Evolutionary conservation across 2,888 invertebrate species (phyloP), one percentile per base, ranked within the genome.

Genomic region (Galerucella pusilla): DNA sequence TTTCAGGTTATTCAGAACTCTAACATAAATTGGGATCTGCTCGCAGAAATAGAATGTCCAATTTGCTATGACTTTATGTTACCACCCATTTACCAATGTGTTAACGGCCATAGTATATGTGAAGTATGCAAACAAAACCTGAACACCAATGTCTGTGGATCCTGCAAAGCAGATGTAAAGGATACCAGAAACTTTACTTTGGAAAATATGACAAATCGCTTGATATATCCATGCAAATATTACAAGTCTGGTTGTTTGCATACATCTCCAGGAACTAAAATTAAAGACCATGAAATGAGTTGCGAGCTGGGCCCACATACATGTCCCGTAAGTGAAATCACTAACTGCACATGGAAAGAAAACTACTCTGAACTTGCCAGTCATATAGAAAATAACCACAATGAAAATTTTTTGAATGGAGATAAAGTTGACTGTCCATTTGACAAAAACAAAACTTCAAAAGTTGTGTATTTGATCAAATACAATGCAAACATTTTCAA

Each of bases 81-180:
- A 0, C 83, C 86, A 2, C 85, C 85, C 0, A 86, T 87, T 72
- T 83, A 75, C 67, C 85, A 86, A 73, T 87, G 87, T 77, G 65
- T 78, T 1, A 78, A 78, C 4, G 86, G 87, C 5, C 86, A 87
- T 77, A 85, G 85, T 75, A 82, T 86, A 65, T 87, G 87, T 71
- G 67, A 66, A 2, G 9, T 2, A 1, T 82, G 82, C 74, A 80
- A 80, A 71, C 54, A 64, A 1, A 46, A 70, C 35, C 6, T 25
- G 46, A 83, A 0, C 68, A 54, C 0, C 57, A 79, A 49, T 86
- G 86, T 75, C 85, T 65, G 64, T 46, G 20, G 85, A 3, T 71
- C 81, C 5, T 87, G 87, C 73, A 81, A 78, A 73, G 16, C 67
- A 11, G 76, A 80, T 9, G 81, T 83, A 11, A 68, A 75, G 66